Base-by-base conservation (phyloP, 2,888 invertebrate species). In the Thumatha senex region DNA sequence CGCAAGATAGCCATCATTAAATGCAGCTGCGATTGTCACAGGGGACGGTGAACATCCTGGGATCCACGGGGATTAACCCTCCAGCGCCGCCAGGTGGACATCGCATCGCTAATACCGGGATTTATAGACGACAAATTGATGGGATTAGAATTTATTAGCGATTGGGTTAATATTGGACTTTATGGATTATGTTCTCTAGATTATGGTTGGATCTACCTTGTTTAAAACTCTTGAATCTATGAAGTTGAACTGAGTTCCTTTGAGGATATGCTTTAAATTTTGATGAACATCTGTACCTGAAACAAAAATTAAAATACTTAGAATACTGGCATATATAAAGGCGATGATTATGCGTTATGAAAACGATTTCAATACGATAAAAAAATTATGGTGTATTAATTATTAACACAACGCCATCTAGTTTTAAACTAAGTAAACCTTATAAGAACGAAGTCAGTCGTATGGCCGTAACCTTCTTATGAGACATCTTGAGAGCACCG, bases 21-120 rank as follows among this genome's bases (percentile, higher is more conserved):
- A 48, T 52, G 59, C 80, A 76, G 74, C 76, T 76, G 76, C 58
- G 48, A 48, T 41, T 45, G 31, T 66, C 63, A 58, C 58, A 40
- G 46, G 45, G 33, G 45, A 29, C 18, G 47, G n/a, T 46, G 58
- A 46, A 58, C 53, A 15, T 31, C 47, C 43, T 34, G 51, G 46
- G 44, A 57, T 58, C 44, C 45, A 30, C 48, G 42, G 54, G 61
- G 65, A 61, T 63, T 63, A 58, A 54, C 58, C 61, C 55, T 56
- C 50, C 54, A 39, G 8, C 58, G 48, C 48, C 51, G 40, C 44
- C 67, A 70, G 71, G 65, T 70, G 64, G 60, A 59, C 50, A 42
- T 52, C 54, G 55, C 56, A 56, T 54, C 47, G 46, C 55, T 69
- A 59, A 70, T 67, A 43, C 53, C 46, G 54, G 47, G 60, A 67